phyloP scores from a whole-genome alignment of 2,888 invertebrate species.

The Xanthorhoe spadicearia region DNA sequence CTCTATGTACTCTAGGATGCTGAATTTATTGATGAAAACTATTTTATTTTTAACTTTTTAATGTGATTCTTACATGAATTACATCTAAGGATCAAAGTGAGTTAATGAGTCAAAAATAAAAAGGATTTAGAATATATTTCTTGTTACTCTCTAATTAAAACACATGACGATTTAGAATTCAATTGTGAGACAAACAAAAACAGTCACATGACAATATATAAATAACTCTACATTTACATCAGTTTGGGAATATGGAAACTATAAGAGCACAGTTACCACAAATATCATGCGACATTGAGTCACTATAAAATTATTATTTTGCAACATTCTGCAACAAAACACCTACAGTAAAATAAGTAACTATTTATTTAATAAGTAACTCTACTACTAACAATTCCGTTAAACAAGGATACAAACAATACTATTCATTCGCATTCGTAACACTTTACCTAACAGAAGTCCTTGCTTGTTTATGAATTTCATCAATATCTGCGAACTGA shows the following conservation, averaged over 20 bases:
- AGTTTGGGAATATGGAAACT: not conserved
- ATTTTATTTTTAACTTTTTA: no score
- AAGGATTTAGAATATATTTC: not conserved
- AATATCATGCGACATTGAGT: not conserved
- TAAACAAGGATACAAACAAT: constrained; percentile 16
- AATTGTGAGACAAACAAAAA: not conserved
- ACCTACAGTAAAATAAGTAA: constrained; percentile 10
- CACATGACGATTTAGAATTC: not conserved
- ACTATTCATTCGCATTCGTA: constrained; percentile 18
- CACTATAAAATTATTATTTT: not conserved
- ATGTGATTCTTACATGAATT: not conserved
- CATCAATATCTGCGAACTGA: constrained; percentile 38
- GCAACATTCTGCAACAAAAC: not conserved
- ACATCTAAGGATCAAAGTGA: not conserved
- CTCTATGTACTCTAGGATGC: no score
- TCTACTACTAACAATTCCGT: constrained; percentile 10
- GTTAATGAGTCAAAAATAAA: not conserved
- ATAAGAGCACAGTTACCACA: not conserved
- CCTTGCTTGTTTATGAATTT: constrained; percentile 27
- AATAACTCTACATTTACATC: not conserved
- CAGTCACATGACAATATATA: not conserved
- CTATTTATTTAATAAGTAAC: not conserved
- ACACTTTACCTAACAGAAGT: constrained; percentile 30
- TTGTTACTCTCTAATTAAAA: not conserved
- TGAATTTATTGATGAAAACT: no score